phyloP scores from a whole-genome alignment of 2,888 invertebrate genomes.

The Yponomeuta plumbellus region DNA sequence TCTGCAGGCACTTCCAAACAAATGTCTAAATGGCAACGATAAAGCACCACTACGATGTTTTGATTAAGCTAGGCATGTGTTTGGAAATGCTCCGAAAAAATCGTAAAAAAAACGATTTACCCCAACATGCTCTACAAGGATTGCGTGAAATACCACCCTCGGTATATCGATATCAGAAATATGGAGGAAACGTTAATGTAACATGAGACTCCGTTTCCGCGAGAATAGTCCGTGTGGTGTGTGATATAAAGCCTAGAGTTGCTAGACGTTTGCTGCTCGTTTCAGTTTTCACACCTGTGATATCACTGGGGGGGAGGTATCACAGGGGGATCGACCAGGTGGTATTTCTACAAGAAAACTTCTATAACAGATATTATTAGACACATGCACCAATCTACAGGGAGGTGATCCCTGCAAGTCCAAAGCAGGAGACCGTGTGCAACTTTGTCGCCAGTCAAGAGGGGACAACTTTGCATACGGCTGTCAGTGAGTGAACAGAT shows the following conservation, averaged over 20 bases:
- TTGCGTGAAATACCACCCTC: constrained; percentile 68
- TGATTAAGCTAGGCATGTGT: neutral
- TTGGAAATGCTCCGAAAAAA: neutral
- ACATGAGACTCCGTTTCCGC: constrained; percentile 27
- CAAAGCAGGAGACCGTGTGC: constrained; percentile 36
- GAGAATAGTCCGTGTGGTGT: constrained; percentile 24
- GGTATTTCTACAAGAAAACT: constrained; percentile 58
- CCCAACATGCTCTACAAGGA: constrained; percentile 63
- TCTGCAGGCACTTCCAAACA: neutral
- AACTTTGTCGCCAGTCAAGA: constrained; percentile 29
- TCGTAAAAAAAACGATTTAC: neutral
- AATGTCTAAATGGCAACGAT: neutral
- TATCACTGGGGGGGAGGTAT: constrained; percentile 16
- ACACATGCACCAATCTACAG: constrained; percentile 58
- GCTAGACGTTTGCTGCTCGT: constrained; percentile 56
- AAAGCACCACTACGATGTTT: no score
- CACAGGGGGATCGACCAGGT: constrained; percentile 46
- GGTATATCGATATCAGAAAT: constrained; percentile 29
- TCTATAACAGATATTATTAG: constrained; percentile 59
- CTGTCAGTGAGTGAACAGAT: neutral
- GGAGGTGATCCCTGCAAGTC: constrained; percentile 30
- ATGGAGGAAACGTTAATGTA: constrained; percentile 18
- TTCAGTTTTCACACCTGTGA: constrained; percentile 26
- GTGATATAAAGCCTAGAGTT: constrained; percentile 22
- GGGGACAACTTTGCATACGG: neutral